Percentiles rank a stretch among this genome's conserved stretches.
Evolutionary conservation across 2,888 invertebrate genomes (phyloP).

Genomic region (Cheilosia variabilis): DNA sequence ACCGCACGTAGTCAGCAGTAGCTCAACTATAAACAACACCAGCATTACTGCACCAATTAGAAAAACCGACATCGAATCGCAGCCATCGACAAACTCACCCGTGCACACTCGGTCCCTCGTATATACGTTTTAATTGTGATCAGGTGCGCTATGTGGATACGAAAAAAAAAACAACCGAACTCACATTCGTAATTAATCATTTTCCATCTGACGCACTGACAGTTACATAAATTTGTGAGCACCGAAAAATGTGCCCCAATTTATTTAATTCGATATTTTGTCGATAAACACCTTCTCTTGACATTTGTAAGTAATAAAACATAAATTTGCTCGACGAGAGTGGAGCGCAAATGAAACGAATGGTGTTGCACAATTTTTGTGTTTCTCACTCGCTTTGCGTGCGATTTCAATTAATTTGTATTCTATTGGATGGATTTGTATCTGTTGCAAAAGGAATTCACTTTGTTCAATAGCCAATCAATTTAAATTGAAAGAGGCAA

Average conservation of each 20-base stretch:
- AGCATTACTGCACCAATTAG: constrained; percentile 40
- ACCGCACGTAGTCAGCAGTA: constrained; percentile 27
- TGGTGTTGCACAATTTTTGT: constrained; percentile 14
- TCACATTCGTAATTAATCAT: constrained; percentile 49
- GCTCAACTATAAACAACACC: not conserved
- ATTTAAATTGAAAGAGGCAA: constrained; percentile 63
- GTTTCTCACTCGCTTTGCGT: not conserved
- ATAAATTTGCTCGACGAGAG: not conserved
- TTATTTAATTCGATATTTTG: constrained; percentile 33
- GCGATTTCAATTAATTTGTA: constrained; percentile 58
- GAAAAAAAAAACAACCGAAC: not conserved
- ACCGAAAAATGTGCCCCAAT: constrained; percentile 27
- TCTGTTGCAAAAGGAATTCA: constrained; percentile 60
- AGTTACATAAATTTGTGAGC: constrained; percentile 34
- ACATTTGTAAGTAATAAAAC: constrained; percentile 7
- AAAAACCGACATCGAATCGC: constrained; percentile 22
- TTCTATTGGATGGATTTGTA: constrained; percentile 57
- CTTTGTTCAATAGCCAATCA: constrained; percentile 64
- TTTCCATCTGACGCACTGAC: constrained; percentile 21
- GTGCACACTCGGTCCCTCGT: not conserved
- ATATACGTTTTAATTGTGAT: not conserved
- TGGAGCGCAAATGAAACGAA: not conserved
- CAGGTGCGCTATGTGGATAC: constrained; percentile 3
- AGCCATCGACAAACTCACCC: not conserved
- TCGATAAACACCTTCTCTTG: constrained; percentile 25